A percentile compares a stretch with the other conserved stretches of the same genome.
Conservation (phyloP, 2,888 invertebrate species). For the Nephrotoma guestfalica region DNA sequence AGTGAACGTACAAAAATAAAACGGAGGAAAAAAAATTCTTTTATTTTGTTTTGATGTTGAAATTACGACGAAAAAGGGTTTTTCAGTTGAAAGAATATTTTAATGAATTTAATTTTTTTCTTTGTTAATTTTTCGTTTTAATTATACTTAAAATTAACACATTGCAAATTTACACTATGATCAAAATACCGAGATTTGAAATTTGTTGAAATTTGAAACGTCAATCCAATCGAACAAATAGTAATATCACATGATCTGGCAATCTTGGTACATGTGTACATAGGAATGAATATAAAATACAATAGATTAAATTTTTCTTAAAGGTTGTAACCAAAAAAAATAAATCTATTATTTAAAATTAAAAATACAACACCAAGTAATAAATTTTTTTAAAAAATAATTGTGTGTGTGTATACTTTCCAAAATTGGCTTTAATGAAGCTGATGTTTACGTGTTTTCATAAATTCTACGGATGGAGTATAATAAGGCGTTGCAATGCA, state of each 20-base stretch:
- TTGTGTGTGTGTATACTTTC: too few relatives aligned
- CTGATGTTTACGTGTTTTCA: too few relatives aligned
- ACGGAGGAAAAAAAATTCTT: background rate
- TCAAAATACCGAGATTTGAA: background rate
- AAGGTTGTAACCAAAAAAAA: too few relatives aligned
- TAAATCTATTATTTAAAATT: too few relatives aligned
- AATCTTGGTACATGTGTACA: background rate
- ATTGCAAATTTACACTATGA: background rate
- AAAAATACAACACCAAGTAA: too few relatives aligned
- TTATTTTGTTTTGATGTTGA: background rate
- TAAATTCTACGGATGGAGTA: too few relatives aligned
- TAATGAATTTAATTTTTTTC: background rate
- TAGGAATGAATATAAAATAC: background rate
- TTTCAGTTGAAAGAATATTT: background rate
- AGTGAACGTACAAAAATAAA: background rate
- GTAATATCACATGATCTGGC: background rate
- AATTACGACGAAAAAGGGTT: background rate
- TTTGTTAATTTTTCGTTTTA: background rate
- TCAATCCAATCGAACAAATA: background rate
- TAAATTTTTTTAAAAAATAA: too few relatives aligned
- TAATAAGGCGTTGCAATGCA: too few relatives aligned
- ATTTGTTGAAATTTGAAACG: background rate
- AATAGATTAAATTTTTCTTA: background rate
- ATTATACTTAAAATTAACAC: background rate
- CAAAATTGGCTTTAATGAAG: too few relatives aligned